phyloP scores from a whole-genome alignment of 2,113 vertebrate genomes.

The Illadopsis cleaveri region DNA sequence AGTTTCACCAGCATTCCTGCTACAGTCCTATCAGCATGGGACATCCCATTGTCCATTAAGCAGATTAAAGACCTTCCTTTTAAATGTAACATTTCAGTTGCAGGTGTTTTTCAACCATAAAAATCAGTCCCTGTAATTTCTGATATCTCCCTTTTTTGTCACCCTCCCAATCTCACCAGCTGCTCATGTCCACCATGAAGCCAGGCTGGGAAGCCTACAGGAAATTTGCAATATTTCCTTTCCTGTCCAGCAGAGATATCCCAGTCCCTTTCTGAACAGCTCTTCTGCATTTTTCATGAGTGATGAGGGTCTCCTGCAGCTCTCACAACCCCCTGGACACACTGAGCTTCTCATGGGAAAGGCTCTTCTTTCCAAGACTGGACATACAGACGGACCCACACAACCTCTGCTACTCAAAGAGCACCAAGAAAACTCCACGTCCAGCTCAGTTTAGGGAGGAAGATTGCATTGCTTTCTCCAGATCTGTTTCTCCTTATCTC shows the following conservation, averaged over 20 bases:
- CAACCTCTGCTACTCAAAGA: background rate
- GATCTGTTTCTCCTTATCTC: background rate
- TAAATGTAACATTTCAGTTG: background rate
- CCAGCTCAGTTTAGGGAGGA: background rate
- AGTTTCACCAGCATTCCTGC: background rate
- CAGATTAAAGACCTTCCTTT: background rate
- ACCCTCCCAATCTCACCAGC: background rate
- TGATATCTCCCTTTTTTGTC: background rate
- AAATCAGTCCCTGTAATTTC: background rate
- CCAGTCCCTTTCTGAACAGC: background rate
- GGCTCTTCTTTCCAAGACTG: background rate
- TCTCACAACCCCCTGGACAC: background rate
- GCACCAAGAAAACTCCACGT: background rate
- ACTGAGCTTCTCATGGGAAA: background rate
- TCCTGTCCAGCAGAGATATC: background rate
- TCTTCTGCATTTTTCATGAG: background rate
- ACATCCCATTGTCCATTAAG: background rate
- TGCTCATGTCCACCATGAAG: background rate
- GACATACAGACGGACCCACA: background rate
- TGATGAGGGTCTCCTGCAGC: background rate
- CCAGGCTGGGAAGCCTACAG: background rate
- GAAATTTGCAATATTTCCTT: slow-evolving; percentile 11
- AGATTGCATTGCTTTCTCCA: background rate
- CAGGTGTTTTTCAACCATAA: background rate
- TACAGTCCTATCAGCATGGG: background rate